Evolutionary conservation across 1,140 invertebrate species (phyloP).

Genomic region (Drosophila subpulchrella): DNA sequence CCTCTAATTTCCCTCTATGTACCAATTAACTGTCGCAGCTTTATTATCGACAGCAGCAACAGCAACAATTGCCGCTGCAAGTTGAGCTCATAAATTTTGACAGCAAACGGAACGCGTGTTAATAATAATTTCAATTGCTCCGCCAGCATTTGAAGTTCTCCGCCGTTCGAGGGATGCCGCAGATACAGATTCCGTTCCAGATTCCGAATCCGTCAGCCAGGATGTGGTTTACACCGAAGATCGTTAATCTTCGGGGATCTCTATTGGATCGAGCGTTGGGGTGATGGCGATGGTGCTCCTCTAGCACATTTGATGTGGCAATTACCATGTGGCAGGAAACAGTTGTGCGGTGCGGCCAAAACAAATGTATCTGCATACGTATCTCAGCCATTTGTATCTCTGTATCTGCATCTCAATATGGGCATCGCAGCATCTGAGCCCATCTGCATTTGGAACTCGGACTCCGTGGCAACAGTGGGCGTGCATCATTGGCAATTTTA

Average conservation of each 20-base stretch:
- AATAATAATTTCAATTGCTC: conserved; percentile 62
- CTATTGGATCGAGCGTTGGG: conserved; percentile 5
- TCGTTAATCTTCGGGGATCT: conserved; percentile 59
- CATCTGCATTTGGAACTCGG: conserved; percentile 16
- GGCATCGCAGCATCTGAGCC: conserved; percentile 4
- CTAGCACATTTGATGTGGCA: conserved; percentile 70
- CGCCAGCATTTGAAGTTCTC: conserved; percentile 53
- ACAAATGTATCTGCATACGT: conserved; percentile 62
- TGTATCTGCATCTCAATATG: conserved; percentile 40
- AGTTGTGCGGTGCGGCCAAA: conserved; percentile 40
- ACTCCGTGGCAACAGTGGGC: conserved; percentile 69
- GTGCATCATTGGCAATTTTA: conserved; percentile 81
- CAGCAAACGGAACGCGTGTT: conserved; percentile 71
- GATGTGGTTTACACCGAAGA: conserved; percentile 64
- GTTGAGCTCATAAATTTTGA: conserved; percentile 76
- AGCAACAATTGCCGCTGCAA: conserved; percentile 59
- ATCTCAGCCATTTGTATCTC: conserved; percentile 46
- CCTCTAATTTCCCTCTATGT: conserved; percentile 10
- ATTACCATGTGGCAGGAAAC: conserved; percentile 72
- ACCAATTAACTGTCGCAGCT: conserved; percentile 45
- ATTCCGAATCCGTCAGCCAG: conserved; percentile 35
- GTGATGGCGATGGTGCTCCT: background rate
- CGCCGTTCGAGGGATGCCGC: conserved; percentile 15
- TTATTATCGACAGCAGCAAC: conserved; percentile 40
- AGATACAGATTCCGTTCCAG: background rate